phyloP scores from a whole-genome alignment of 2,113 vertebrate species.

The Macrotus californicus region DNA sequence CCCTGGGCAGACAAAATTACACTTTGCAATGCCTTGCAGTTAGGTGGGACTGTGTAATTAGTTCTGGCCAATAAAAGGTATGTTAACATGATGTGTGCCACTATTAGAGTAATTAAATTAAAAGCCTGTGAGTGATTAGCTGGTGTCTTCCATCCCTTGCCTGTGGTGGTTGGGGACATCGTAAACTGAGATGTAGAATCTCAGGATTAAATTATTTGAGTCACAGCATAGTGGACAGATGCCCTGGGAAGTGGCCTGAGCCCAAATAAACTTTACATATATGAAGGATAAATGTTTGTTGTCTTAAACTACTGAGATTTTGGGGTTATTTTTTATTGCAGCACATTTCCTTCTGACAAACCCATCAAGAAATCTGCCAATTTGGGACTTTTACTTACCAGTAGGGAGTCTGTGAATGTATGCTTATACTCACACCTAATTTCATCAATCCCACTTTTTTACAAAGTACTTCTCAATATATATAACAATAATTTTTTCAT shows the following conservation, averaged over 20 bases:
- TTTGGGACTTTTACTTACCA: neutral
- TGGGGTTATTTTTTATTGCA: neutral
- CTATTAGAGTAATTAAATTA: neutral
- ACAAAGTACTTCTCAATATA: neutral
- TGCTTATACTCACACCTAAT: neutral
- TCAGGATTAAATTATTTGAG: neutral
- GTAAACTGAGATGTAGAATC: neutral
- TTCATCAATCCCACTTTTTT: neutral
- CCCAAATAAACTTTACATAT: neutral
- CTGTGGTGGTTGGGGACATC: neutral
- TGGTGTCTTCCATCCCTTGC: neutral
- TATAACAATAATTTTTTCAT: neutral
- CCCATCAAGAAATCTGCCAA: neutral
- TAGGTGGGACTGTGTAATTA: neutral
- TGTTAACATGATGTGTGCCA: neutral
- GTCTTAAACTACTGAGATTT: neutral
- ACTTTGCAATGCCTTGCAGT: neutral
- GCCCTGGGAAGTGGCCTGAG: neutral
- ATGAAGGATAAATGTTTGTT: neutral
- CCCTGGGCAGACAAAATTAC: neutral
- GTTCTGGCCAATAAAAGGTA: neutral
- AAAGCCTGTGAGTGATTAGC: neutral
- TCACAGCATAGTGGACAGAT: neutral
- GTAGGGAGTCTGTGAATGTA: neutral
- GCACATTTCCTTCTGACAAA: neutral